Evolutionary conservation across 2,888 invertebrate species (phyloP).

Genomic region (Athrips mouffetella): DNA sequence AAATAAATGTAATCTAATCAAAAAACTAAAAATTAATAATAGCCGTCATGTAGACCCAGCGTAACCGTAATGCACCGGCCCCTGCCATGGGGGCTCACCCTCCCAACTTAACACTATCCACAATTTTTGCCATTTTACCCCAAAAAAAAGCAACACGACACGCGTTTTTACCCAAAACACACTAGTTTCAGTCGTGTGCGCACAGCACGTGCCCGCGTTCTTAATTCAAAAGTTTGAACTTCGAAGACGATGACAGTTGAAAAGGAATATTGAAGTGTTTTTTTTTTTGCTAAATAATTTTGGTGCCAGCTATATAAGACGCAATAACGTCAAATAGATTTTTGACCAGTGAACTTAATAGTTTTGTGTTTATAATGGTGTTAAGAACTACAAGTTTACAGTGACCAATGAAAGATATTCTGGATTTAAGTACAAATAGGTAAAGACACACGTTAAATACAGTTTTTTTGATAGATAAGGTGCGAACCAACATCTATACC

Average conservation of each 20-base stretch:
- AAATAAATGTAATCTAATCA: not conserved
- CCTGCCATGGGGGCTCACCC: constrained; percentile 49
- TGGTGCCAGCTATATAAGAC: too few relatives aligned
- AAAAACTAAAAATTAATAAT: not conserved
- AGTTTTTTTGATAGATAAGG: too few relatives aligned
- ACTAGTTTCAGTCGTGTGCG: constrained; percentile 67
- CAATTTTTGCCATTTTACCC: constrained; percentile 71
- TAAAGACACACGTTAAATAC: constrained; percentile 23
- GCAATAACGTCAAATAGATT: too few relatives aligned
- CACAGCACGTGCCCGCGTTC: constrained; percentile 55
- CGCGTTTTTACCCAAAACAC: constrained; percentile 74
- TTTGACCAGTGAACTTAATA: constrained; percentile 15
- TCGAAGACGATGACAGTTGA: not conserved
- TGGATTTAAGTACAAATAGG: constrained; percentile 49
- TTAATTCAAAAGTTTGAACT: constrained; percentile 14
- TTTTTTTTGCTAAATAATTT: constrained; percentile 9
- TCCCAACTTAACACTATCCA: constrained; percentile 22
- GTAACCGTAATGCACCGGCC: constrained; percentile 64
- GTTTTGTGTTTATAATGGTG: constrained; percentile 37
- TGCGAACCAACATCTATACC: too few relatives aligned
- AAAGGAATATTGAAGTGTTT: constrained; percentile 12
- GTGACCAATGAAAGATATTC: constrained; percentile 18
- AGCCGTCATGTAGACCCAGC: constrained; percentile 47
- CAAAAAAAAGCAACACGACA: constrained; percentile 60
- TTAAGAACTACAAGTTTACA: constrained; percentile 35